Evolutionary conservation across 2,797 vertebrate species (phyloP).

Genomic region (Danio albolineatus): DNA sequence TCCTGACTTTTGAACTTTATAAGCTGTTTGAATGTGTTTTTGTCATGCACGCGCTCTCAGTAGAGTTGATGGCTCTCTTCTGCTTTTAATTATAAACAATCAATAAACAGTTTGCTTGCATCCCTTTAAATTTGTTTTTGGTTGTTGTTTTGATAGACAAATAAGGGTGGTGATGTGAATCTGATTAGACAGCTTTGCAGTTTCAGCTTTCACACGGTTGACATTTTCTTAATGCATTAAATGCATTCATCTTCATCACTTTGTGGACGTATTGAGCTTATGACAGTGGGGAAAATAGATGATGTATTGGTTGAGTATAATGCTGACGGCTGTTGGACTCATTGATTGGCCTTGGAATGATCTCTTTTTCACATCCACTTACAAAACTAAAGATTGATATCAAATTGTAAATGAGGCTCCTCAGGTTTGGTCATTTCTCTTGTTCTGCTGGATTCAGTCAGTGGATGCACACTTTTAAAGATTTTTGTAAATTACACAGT

Average conservation of each 20-base stretch:
- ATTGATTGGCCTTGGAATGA: constrained; percentile 36
- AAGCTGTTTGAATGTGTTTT: no score
- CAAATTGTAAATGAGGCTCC: constrained; percentile 9
- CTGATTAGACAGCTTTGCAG: constrained; percentile 39
- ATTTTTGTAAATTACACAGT: no score
- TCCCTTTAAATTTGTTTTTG: constrained; percentile 29
- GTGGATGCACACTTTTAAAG: not conserved
- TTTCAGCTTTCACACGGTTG: constrained; percentile 45
- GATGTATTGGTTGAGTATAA: constrained; percentile 44
- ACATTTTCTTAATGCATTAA: constrained; percentile 40
- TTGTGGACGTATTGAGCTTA: constrained; percentile 41
- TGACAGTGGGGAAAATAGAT: constrained; percentile 51
- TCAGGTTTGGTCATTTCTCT: constrained; percentile 1
- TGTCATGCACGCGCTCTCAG: no score
- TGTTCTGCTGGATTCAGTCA: constrained; percentile 28
- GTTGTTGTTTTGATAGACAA: not conserved
- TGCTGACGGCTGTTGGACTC: constrained; percentile 35
- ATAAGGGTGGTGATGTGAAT: constrained; percentile 12
- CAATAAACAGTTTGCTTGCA: not conserved
- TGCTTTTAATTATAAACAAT: not conserved
- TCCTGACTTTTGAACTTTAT: no score
- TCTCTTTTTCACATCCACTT: constrained; percentile 18
- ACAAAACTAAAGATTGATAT: not conserved
- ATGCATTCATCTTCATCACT: constrained; percentile 38
- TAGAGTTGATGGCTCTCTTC: not conserved